Base-by-base conservation (phyloP, 2,888 invertebrate genomes). In the Argyresthia goedartella region DNA sequence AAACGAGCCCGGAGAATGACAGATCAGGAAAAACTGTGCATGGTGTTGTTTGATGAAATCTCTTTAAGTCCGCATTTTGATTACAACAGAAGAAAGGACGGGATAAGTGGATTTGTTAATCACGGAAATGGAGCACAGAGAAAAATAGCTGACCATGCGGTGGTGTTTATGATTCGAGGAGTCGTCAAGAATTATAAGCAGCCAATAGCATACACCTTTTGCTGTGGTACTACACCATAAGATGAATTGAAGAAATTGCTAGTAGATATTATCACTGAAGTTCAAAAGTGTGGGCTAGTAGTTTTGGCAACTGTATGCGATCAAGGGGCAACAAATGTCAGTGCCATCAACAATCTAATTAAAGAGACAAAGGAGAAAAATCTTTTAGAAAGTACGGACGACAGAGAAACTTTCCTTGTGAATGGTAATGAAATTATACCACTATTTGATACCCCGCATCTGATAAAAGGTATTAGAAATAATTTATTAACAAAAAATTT, bases 391-490 rank as follows among this genome's bases (percentile, higher is more conserved):
- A 45, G 49, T 13, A 44, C 35, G 10, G 51, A 55, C 8, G 50
- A 45, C 48, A 25, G 41, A 8, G 10, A 33, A 6, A 9, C 15
- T 8, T 53, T 54, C 50, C 53, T 54, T 14, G 33, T 56, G 6
- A 47, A 57, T 35, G 39, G 44, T 4, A 10, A 41, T 9, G 44
- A 54, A 53, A 35, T 57, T 34, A 52, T 58, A 11, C 57, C 51
- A 8, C 9, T 56, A 16, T 57, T 35, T 56, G 58, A 58, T 11
- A 15, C 55, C 8, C 56, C 56, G 1, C 58, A 57, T 42, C 25
- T 58, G 1, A 25, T 57, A 13, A 58, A 58, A 54, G 57, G 57
- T 10, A 43, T 57, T 10, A 36, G 58, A 25, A 58, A 58, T 42
- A 58, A 58, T 43, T 49, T 57, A 10, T 10, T 57, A 13, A 51